Conservation (phyloP, 2,888 invertebrate species). For the Thymelicus lineola region DNA sequence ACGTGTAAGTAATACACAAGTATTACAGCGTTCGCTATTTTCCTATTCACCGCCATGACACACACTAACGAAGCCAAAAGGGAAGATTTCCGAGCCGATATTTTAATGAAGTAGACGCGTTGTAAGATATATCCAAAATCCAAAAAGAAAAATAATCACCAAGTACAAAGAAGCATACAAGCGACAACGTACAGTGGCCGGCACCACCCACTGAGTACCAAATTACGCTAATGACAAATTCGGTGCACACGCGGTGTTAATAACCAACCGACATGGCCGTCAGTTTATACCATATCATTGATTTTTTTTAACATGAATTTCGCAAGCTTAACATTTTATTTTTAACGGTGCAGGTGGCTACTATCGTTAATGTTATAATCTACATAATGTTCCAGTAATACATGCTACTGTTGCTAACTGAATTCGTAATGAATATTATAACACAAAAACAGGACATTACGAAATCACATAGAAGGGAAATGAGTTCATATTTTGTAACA, state of each 20-base stretch:
- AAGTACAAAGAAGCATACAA: conserved; percentile 4
- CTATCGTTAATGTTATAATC: neutral
- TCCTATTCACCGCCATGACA: too few species aligned
- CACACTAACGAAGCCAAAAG: too few species aligned
- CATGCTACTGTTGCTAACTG: neutral
- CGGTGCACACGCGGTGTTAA: conserved; percentile 36
- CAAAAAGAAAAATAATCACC: neutral
- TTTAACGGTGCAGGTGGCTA: neutral
- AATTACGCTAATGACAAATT: conserved; percentile 67
- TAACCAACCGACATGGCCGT: neutral
- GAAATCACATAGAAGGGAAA: conserved; percentile 5
- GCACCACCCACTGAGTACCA: conserved; percentile 64
- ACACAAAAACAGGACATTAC: conserved; percentile 4
- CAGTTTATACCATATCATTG: conserved; percentile 8
- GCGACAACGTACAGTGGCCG: conserved; percentile 51
- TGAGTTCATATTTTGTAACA: conserved; percentile 6
- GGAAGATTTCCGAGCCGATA: too few species aligned
- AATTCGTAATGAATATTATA: neutral
- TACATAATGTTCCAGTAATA: conserved; percentile 4
- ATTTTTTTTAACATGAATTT: neutral
- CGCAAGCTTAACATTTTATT: neutral
- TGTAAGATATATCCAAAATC: neutral
- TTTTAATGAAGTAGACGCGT: too few species aligned
- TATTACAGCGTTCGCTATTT: too few species aligned
- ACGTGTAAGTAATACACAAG: too few species aligned